Percentiles rank a stretch among this genome's conserved stretches.
phyloP scores from a whole-genome alignment of 2,888 invertebrate genomes.

The Trichogramma dendrolimi region DNA sequence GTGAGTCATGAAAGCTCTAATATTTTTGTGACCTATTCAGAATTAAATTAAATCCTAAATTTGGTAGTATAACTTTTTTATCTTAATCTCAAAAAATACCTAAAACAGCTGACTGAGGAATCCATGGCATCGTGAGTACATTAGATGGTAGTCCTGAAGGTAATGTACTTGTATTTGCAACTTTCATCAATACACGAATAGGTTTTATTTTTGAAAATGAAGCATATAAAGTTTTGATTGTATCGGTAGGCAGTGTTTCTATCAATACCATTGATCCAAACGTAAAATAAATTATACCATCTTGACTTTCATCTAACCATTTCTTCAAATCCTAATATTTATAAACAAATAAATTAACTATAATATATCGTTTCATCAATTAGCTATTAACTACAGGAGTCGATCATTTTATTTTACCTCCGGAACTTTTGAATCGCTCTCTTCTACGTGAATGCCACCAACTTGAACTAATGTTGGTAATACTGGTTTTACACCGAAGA shows the following conservation, averaged over 20 bases:
- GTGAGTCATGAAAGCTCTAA: slow-evolving; percentile 41
- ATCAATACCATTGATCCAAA: slow-evolving; percentile 45
- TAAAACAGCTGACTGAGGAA: slow-evolving; percentile 40
- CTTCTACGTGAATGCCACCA: slow-evolving; percentile 54
- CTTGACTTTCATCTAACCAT: slow-evolving; percentile 43
- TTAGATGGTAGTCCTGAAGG: slow-evolving; percentile 40
- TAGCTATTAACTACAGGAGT: not conserved
- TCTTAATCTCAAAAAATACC: slow-evolving; percentile 28
- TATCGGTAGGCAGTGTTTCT: slow-evolving; percentile 36
- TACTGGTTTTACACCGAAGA: slow-evolving; percentile 52
- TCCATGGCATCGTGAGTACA: slow-evolving; percentile 40
- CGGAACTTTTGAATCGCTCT: slow-evolving; percentile 6
- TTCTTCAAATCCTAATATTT: slow-evolving; percentile 40
- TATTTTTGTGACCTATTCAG: slow-evolving; percentile 37
- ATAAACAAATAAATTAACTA: not conserved
- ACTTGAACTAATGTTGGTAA: slow-evolving; percentile 54
- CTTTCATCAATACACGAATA: slow-evolving; percentile 40
- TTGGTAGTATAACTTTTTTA: not conserved
- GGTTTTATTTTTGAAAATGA: slow-evolving; percentile 42
- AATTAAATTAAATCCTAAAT: not conserved
- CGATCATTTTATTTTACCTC: slow-evolving; percentile 7
- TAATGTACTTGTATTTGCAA: slow-evolving; percentile 33
- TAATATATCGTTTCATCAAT: not conserved
- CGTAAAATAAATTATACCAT: slow-evolving; percentile 43
- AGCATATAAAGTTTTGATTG: slow-evolving; percentile 32